phyloP scores from a whole-genome alignment of 2,888 invertebrate species.

The Caenorhabditis sp. region DNA sequence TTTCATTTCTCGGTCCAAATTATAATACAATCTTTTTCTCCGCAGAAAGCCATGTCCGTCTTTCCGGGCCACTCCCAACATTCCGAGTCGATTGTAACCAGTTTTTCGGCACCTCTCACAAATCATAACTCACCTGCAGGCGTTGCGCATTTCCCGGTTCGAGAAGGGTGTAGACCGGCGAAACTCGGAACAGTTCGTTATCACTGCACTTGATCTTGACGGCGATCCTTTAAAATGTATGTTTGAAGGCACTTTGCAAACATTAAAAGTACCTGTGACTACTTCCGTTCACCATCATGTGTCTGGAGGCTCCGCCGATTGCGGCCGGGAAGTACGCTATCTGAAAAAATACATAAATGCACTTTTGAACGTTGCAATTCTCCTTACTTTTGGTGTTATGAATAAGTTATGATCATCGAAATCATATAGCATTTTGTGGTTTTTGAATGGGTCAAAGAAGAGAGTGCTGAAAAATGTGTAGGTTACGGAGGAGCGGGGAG shows the following conservation, averaged over 20 bases:
- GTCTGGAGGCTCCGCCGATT: slow-evolving; percentile 74
- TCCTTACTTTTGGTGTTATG: slow-evolving; percentile 70
- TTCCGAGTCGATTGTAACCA: slow-evolving; percentile 18
- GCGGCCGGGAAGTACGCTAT: slow-evolving; percentile 60
- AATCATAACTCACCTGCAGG: slow-evolving; percentile 68
- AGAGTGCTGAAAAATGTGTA: background rate
- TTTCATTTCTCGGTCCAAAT: too few species aligned
- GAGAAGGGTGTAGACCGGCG: slow-evolving; percentile 74
- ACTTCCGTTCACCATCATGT: slow-evolving; percentile 76
- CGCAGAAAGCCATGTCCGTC: background rate
- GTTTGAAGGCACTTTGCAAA: background rate
- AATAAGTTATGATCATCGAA: slow-evolving; percentile 75
- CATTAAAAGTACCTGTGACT: slow-evolving; percentile 59
- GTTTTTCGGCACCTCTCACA: too few species aligned
- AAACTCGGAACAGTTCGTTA: slow-evolving; percentile 74
- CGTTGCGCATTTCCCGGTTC: slow-evolving; percentile 74
- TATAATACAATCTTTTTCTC: background rate
- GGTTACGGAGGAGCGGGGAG: too few species aligned
- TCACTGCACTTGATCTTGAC: slow-evolving; percentile 78
- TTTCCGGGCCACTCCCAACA: slow-evolving; percentile 30
- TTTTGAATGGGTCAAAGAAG: background rate
- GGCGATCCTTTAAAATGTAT: slow-evolving; percentile 61
- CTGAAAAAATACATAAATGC: slow-evolving; percentile 17
- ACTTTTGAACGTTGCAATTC: too few species aligned
- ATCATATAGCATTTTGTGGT: slow-evolving; percentile 63